Percentiles rank a stretch among this genome's conserved stretches.
Evolutionary conservation across 1,140 invertebrate species (phyloP).

Genomic region (Drosophila equinoxialis): DNA sequence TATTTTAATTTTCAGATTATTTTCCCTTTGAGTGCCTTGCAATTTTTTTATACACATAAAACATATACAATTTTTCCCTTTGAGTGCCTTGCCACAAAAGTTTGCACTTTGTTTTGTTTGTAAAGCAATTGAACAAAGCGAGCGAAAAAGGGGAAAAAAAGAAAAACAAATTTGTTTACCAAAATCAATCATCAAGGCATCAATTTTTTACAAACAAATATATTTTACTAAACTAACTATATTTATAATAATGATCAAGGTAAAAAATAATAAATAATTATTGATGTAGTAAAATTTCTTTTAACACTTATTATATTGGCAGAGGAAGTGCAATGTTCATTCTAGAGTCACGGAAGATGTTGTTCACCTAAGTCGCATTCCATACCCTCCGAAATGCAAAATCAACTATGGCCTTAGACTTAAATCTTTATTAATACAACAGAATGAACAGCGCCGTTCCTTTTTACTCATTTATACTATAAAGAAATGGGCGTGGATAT

Average conservation of each 20-base stretch:
- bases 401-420: conserved; percentile 1
- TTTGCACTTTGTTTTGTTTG: conserved; percentile 71
- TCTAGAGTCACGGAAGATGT: background rate
- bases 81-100: conserved; percentile 66
- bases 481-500: conserved; percentile 14
- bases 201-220: background rate
- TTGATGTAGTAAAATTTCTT: background rate
- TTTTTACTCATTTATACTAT: background rate
- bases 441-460: background rate
- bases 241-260: background rate
- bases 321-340: background rate
- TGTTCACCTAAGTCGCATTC: background rate
- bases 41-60: too few species aligned
- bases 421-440: background rate
- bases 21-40: too few species aligned
- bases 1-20: too few species aligned
- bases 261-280: background rate
- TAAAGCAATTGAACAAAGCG: conserved; percentile 44
- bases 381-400: conserved; percentile 4
- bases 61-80: conserved; percentile 23
- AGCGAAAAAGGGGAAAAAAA: conserved; percentile 27
- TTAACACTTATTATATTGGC: too few species aligned
- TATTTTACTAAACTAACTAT: too few species aligned
- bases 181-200: background rate
- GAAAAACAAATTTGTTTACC: conserved; percentile 19